Percentiles rank a stretch among this genome's conserved stretches.
Conservation (phyloP, 1,140 invertebrate genomes). For the Drosophila insularis region DNA sequence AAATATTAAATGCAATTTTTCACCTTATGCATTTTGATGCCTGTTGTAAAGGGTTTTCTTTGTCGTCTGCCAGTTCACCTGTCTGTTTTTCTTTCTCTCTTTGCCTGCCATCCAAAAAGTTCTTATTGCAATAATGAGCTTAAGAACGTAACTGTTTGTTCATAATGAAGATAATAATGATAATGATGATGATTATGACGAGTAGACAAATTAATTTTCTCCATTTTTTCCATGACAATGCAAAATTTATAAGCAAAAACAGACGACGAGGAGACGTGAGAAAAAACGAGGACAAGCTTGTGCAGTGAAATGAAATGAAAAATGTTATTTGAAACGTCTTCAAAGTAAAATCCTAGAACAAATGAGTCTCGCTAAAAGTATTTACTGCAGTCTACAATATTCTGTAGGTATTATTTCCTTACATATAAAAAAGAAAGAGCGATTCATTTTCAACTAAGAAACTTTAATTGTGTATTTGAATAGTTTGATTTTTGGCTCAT, state of each 20-base stretch:
- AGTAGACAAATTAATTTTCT: constrained; percentile 57
- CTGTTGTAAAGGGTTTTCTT: constrained; percentile 7
- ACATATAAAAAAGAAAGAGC: background rate
- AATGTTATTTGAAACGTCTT: constrained; percentile 33
- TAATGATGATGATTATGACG: constrained; percentile 24
- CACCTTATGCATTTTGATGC: background rate
- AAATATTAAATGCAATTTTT: constrained; percentile 5
- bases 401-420: background rate
- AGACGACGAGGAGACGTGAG: background rate
- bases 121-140: constrained; percentile 7
- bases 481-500: too few species aligned
- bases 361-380: constrained; percentile 29
- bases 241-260: constrained; percentile 52
- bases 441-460: too few species aligned
- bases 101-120: background rate
- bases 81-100: background rate
- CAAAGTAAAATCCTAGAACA: constrained; percentile 44
- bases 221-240: constrained; percentile 56
- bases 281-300: constrained; percentile 18
- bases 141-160: constrained; percentile 5
- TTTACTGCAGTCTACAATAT: background rate
- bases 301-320: constrained; percentile 30
- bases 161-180: constrained; percentile 13
- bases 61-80: background rate
- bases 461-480: background rate